Evolutionary conservation across 2,113 vertebrate species (phyloP).

Genomic region (Stigmatopora nigra): DNA sequence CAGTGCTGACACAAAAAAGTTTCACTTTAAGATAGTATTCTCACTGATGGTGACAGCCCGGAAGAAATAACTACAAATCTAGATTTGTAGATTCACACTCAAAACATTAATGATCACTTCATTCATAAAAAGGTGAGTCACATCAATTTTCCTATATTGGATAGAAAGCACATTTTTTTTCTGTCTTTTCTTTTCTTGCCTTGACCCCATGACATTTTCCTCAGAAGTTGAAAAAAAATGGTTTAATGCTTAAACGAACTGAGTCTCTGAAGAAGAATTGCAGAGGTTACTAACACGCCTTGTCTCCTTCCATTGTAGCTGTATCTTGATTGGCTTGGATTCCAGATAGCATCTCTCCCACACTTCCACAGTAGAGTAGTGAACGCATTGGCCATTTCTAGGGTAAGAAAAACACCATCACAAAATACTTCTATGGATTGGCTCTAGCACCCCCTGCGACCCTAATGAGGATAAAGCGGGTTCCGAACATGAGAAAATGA

Average conservation of each 20-base stretch:
- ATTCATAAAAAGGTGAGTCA: neutral
- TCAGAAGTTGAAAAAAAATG: neutral
- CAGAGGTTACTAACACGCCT: constrained; percentile 32
- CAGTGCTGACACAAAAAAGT: too few species aligned
- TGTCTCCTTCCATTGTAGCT: constrained; percentile 20
- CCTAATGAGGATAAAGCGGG: too few species aligned
- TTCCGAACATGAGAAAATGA: too few species aligned
- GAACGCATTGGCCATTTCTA: constrained; percentile 88
- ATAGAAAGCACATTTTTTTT: neutral
- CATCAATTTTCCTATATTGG: neutral
- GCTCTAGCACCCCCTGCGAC: too few species aligned
- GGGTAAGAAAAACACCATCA: constrained; percentile 6
- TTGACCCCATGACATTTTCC: neutral
- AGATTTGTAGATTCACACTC: neutral
- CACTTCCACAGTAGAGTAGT: constrained; percentile 73
- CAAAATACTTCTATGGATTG: neutral
- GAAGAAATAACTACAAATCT: too few species aligned
- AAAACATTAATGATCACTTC: neutral
- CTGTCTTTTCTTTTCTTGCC: too few species aligned
- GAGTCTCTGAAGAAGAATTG: neutral
- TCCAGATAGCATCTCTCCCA: constrained; percentile 60
- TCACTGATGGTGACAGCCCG: too few species aligned
- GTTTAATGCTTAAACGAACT: neutral
- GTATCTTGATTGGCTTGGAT: constrained; percentile 44
- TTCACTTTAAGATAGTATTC: too few species aligned